Percentiles rank a stretch among this genome's conserved stretches.
phyloP scores from a whole-genome alignment of 53 echinoderm and acorn worm genomes.

The Zoroaster sp. region DNA sequence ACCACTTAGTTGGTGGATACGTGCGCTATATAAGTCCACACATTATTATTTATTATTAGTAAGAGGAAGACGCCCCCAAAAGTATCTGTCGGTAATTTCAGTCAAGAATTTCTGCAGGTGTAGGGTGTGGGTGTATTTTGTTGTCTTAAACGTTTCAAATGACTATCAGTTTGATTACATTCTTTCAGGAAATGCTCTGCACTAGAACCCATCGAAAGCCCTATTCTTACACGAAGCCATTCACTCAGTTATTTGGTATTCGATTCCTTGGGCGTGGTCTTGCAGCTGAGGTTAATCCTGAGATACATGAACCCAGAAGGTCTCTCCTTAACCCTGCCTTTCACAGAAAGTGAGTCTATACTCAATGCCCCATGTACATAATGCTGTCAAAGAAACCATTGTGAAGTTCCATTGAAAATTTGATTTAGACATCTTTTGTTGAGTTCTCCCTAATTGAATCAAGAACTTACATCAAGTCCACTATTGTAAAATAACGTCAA shows the following conservation, averaged over 20 bases:
- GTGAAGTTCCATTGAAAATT: not conserved
- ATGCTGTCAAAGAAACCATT: not conserved
- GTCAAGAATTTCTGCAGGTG: no score
- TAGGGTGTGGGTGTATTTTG: no score
- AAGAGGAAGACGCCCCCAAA: no score
- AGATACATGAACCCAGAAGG: constrained; percentile 55
- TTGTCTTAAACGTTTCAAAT: no score
- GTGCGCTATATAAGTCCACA: no score
- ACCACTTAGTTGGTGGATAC: no score
- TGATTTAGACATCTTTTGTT: no score
- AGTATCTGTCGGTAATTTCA: no score
- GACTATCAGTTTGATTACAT: not conserved
- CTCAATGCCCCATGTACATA: not conserved
- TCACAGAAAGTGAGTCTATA: constrained; percentile 71
- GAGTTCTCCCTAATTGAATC: no score
- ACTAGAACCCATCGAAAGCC: not conserved
- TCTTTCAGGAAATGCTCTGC: not conserved
- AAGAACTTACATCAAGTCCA: no score
- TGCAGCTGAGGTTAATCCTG: constrained; percentile 59
- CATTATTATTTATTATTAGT: no score
- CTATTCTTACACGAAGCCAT: not conserved
- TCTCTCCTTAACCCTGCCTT: constrained; percentile 76
- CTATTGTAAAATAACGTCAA: no score
- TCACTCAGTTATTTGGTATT: constrained; percentile 40
- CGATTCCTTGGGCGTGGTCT: constrained; percentile 70